Conservation (phyloP, 2,113 vertebrate genomes). For the Apteryx mantelli region DNA sequence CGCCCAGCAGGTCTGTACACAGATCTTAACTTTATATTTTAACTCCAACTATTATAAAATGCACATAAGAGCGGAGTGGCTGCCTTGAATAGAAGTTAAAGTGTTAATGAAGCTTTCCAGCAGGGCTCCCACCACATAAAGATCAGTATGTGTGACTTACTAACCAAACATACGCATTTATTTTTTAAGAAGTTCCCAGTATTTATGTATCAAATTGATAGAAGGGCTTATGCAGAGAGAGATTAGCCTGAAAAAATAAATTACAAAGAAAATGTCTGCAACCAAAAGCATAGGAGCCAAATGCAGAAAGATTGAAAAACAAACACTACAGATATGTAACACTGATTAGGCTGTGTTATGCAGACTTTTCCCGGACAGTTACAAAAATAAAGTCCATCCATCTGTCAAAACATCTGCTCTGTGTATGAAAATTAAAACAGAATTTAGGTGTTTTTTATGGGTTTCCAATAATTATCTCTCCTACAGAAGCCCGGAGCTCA, state of each 20-base stretch:
- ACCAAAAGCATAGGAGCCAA: conserved; percentile 66
- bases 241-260: conserved; percentile 71
- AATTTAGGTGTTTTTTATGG: conserved; percentile 75
- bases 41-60: background rate
- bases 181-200: conserved; percentile 42
- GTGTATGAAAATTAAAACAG: conserved; percentile 76
- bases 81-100: conserved; percentile 6
- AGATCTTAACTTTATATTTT: background rate
- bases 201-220: conserved; percentile 44
- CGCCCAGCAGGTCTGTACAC: background rate
- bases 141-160: conserved; percentile 15
- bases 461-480: conserved; percentile 73
- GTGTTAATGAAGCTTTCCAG: conserved; percentile 22
- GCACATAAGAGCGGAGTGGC: background rate
- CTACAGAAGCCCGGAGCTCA: conserved; percentile 67
- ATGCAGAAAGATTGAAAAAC: conserved; percentile 71
- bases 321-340: conserved; percentile 73
- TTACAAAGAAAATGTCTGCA: conserved; percentile 58
- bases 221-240: conserved; percentile 45
- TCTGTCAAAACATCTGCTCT: conserved; percentile 86
- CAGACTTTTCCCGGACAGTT: conserved; percentile 79
- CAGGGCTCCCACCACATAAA: conserved; percentile 13
- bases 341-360: conserved; percentile 75
- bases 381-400: conserved; percentile 86
- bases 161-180: conserved; percentile 34